These are phyloP conservation scores for Tetrapedia diversipes DNA, from an alignment of 2,888 invertebrate species.

Conservation along the genomic window DNA sequence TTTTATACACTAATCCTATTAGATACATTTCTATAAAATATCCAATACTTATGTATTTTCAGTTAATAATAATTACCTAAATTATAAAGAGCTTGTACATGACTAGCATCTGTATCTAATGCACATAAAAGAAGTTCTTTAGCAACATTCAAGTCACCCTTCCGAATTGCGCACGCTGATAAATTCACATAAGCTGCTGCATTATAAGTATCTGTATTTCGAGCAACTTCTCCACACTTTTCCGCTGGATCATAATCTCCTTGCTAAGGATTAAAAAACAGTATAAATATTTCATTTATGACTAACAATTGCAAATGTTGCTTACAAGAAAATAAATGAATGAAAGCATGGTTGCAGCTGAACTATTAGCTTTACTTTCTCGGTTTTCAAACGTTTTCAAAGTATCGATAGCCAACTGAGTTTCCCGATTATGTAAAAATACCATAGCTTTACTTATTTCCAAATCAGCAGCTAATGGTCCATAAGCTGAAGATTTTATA, in stretches of 20 bases:
- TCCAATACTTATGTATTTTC: background rate
- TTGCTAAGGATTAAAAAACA: conserved; percentile 85
- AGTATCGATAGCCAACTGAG: conserved; percentile 91
- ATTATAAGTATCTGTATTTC: conserved; percentile 90
- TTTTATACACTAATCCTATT: conserved; percentile 88
- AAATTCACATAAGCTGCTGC: conserved; percentile 93
- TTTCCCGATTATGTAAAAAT: conserved; percentile 91
- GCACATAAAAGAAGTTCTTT: conserved; percentile 90
- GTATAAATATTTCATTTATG: conserved; percentile 7
- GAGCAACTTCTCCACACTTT: conserved; percentile 89
- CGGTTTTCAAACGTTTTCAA: conserved; percentile 94
- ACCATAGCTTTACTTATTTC: conserved; percentile 96
- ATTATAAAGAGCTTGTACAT: conserved; percentile 93
- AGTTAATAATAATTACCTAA: conserved; percentile 84
- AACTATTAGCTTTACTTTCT: conserved; percentile 91
- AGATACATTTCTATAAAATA: conserved; percentile 8
- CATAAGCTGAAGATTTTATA: conserved; percentile 94
- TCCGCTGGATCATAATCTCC: conserved; percentile 91
- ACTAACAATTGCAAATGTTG: conserved; percentile 26
- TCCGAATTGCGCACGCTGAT: conserved; percentile 90
- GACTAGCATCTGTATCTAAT: conserved; percentile 90
- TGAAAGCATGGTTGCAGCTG: conserved; percentile 93
- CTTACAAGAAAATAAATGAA: conserved; percentile 92
- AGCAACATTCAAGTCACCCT: conserved; percentile 88
- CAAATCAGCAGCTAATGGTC: conserved; percentile 92